Evolutionary conservation across 1,140 invertebrate species (phyloP).

Genomic region (Hycleus cichorii): DNA sequence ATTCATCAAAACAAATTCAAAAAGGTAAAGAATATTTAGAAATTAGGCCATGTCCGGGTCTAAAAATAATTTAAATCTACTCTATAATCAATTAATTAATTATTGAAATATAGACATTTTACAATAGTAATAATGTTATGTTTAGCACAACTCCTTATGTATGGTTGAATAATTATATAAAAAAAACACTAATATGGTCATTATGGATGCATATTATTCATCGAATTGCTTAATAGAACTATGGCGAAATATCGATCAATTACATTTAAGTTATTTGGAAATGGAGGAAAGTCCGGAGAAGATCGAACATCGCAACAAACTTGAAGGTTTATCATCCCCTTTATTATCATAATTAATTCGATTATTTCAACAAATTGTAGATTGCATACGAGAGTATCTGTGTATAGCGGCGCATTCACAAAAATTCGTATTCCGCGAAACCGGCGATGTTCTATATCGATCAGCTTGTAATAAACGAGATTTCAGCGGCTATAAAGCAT

Average conservation of each 20-base stretch:
- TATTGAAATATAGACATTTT: not conserved
- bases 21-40: not conserved
- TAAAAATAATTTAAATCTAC: not conserved
- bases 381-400: constrained; percentile 67
- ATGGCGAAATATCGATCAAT: constrained; percentile 59
- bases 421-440: constrained; percentile 70
- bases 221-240: constrained; percentile 51
- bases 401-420: constrained; percentile 68
- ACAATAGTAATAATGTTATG: not conserved
- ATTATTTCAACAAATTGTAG: constrained; percentile 50
- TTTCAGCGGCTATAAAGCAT: constrained; percentile 73
- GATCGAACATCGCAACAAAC: constrained; percentile 60
- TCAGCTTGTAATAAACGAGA: constrained; percentile 59
- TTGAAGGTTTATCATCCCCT: constrained; percentile 53
- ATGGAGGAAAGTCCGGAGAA: constrained; percentile 70
- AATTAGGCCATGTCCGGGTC: not conserved
- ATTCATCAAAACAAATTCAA: not conserved
- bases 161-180: not conserved
- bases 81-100: not conserved
- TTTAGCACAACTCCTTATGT: not conserved
- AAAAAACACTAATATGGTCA: constrained; percentile 29
- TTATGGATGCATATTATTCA: constrained; percentile 33
- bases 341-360: constrained; percentile 2
- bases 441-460: constrained; percentile 62
- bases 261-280: constrained; percentile 65